Conservation (phyloP, 2,113 vertebrate genomes). For the Nipponia nippon region DNA sequence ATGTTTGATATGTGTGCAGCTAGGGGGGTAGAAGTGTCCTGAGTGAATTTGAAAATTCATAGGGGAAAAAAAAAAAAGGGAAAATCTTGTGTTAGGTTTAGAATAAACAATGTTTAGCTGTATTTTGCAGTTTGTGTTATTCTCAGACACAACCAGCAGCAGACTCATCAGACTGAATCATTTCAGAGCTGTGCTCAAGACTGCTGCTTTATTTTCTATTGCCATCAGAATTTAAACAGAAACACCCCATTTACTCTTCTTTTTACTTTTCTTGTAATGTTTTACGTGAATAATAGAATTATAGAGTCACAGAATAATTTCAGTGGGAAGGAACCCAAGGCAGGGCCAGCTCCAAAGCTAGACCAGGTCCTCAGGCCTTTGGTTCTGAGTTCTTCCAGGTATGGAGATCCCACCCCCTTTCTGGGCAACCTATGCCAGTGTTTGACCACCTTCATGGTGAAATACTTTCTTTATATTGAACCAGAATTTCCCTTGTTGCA, state of each 20-base stretch:
- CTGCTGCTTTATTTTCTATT: background rate
- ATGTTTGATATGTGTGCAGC: background rate
- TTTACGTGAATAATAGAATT: background rate
- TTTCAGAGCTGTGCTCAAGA: background rate
- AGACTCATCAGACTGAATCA: background rate
- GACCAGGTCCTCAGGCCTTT: background rate
- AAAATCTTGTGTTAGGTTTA: background rate
- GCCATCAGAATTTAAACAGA: background rate
- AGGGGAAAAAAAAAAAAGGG: background rate
- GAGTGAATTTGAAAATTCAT: background rate
- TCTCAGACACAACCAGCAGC: background rate
- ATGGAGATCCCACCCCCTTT: background rate
- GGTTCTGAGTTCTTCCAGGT: background rate
- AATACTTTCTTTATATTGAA: background rate
- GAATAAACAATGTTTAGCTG: background rate
- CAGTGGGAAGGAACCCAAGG: background rate
- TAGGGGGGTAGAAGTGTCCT: background rate
- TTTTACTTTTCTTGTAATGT: background rate
- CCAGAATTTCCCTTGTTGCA: background rate
- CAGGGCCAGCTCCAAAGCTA: background rate
- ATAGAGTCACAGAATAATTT: background rate
- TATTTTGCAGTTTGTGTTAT: slow-evolving; percentile 2
- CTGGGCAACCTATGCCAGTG: background rate
- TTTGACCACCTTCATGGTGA: background rate
- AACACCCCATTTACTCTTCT: background rate